Percentiles rank a stretch among this genome's conserved stretches.
These are phyloP conservation scores for Hirundo rustica DNA, from an alignment of 2,797 vertebrate species.

Conservation along the genomic window DNA sequence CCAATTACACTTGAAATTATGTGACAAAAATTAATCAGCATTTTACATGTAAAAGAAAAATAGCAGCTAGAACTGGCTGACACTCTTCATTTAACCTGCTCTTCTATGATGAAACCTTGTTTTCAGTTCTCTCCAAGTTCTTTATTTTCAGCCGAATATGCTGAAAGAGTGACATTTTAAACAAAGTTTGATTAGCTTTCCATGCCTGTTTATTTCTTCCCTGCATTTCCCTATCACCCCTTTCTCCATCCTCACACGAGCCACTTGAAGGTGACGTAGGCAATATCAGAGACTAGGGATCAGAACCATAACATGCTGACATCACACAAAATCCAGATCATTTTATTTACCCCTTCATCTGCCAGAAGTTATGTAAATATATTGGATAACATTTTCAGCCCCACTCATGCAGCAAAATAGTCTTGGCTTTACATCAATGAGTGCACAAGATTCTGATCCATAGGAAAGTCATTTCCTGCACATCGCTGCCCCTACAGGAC, in stretches of 20 bases:
- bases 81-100: background rate
- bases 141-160: background rate
- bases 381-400: background rate
- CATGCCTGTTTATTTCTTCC: background rate
- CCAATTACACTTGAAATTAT: background rate
- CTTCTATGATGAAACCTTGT: background rate
- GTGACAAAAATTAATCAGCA: background rate
- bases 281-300: background rate
- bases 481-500: fast-evolving
- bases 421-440: background rate
- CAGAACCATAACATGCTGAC: background rate
- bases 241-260: background rate
- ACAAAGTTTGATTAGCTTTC: background rate
- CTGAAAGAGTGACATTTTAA: background rate
- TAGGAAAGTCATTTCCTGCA: fast-evolving
- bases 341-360: background rate
- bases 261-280: background rate
- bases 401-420: background rate
- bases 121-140: background rate
- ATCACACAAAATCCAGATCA: background rate
- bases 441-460: fast-evolving
- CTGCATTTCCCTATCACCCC: background rate
- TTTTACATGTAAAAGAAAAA: background rate
- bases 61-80: background rate
- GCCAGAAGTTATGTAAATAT: background rate